Percentiles rank a stretch among this genome's conserved stretches.
These are phyloP conservation scores for Desmodus rotundus DNA, from an alignment of 2,113 vertebrate genomes.

Conservation along the genomic window DNA sequence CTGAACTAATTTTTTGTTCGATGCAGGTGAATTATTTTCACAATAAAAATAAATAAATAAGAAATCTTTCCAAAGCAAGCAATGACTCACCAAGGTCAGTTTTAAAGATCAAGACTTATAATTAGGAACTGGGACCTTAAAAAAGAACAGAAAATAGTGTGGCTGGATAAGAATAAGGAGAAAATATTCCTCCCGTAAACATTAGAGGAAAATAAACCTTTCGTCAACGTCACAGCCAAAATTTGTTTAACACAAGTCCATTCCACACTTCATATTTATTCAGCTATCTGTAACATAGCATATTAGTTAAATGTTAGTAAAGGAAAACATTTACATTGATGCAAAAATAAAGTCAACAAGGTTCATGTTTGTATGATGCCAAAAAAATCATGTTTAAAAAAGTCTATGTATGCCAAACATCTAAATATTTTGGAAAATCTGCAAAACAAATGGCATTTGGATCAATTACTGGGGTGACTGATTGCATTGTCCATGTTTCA, in stretches of 20 bases:
- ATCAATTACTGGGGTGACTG: slow-evolving; percentile 33
- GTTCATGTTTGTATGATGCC: background rate
- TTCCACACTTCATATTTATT: slow-evolving; percentile 6
- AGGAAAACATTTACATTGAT: slow-evolving; percentile 32
- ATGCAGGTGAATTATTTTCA: slow-evolving; percentile 8
- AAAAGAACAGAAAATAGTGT: background rate
- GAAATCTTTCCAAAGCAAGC: slow-evolving; percentile 22
- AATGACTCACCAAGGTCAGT: slow-evolving; percentile 40
- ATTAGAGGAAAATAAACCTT: background rate
- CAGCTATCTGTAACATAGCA: slow-evolving; percentile 13
- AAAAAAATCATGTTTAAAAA: slow-evolving; percentile 20
- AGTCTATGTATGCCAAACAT: slow-evolving; percentile 3
- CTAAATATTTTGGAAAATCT: slow-evolving; percentile 52
- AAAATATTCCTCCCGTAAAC: background rate
- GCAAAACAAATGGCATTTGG: slow-evolving; percentile 58
- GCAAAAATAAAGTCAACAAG: slow-evolving; percentile 43
- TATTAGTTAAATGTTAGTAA: slow-evolving; percentile 39
- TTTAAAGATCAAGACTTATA: slow-evolving; percentile 16
- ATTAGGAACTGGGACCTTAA: background rate
- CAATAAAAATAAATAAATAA: slow-evolving; percentile 26
- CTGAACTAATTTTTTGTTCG: background rate
- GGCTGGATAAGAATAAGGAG: background rate
- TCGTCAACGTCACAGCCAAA: background rate
- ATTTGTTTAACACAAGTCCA: background rate
- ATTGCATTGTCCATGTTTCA: background rate